phyloP scores from a whole-genome alignment of 2,113 vertebrate species.

The Hippocampus guttulatus region DNA sequence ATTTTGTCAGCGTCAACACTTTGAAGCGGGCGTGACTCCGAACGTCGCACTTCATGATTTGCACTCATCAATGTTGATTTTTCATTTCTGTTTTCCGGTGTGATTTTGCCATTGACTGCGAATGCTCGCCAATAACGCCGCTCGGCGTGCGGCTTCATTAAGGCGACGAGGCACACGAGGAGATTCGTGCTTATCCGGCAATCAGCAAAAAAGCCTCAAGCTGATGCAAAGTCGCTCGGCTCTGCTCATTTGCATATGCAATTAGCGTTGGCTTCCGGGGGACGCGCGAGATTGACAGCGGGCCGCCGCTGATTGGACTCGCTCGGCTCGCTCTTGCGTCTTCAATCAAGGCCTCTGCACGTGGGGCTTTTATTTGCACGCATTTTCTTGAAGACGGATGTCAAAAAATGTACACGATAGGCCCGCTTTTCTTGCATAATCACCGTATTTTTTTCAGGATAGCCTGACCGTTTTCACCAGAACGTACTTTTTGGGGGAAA shows the following conservation, averaged over 20 bases:
- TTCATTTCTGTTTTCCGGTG: too few species aligned
- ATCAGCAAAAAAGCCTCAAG: constrained; percentile 55
- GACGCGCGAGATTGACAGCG: constrained; percentile 52
- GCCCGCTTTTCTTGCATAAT: too few species aligned
- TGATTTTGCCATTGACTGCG: constrained; percentile 26
- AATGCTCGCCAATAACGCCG: constrained; percentile 37
- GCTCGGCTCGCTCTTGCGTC: constrained; percentile 6
- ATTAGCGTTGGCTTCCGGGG: constrained; percentile 55
- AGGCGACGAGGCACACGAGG: constrained; percentile 39
- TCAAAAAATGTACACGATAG: too few species aligned
- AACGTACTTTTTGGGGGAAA: too few species aligned
- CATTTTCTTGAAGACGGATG: too few species aligned
- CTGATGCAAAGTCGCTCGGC: constrained; percentile 44
- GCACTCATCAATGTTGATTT: too few species aligned
- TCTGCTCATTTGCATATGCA: constrained; percentile 61
- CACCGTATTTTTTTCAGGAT: too few species aligned
- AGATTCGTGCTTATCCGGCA: constrained; percentile 59
- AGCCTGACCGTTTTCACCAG: too few species aligned
- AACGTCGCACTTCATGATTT: not conserved
- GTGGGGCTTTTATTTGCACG: too few species aligned
- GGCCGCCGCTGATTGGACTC: constrained; percentile 34
- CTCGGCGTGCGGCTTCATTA: constrained; percentile 40
- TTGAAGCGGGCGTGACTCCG: not conserved
- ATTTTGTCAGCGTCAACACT: not conserved
- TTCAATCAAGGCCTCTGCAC: not conserved